A percentile compares a stretch with the other conserved stretches of the same genome.
These are phyloP conservation scores for Zaprionus ornatus DNA, from an alignment of 1,140 invertebrate genomes.

Conservation along the genomic window DNA sequence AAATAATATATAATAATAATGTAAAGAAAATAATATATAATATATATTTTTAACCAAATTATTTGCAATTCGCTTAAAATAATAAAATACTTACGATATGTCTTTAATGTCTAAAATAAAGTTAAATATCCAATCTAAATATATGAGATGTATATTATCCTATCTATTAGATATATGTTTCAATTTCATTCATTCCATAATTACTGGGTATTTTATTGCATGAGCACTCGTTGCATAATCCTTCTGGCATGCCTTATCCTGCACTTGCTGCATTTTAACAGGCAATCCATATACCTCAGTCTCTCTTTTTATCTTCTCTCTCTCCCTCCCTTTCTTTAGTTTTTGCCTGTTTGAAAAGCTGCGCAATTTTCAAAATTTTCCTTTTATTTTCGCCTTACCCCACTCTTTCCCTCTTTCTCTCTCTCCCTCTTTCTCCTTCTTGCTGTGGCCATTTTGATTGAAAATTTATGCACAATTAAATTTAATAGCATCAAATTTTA, in stretches of 20 bases:
- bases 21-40: neutral
- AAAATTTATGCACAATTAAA: constrained; percentile 71
- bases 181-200: neutral
- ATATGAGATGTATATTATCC: neutral
- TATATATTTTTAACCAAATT: neutral
- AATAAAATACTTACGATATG: too few species aligned
- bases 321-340: neutral
- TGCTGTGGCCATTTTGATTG: constrained; percentile 53
- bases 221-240: neutral
- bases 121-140: too few species aligned
- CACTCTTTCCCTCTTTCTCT: constrained; percentile 2
- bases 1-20: neutral
- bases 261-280: constrained; percentile 6
- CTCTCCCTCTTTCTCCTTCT: neutral
- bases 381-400: neutral
- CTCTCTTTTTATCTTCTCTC: neutral
- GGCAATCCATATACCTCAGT: neutral
- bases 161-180: neutral
- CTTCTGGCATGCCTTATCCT: neutral
- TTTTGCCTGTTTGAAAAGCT: constrained; percentile 5
- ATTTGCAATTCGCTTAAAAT: too few species aligned
- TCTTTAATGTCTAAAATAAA: too few species aligned
- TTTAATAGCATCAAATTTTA: constrained; percentile 55
- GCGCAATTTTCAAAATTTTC: constrained; percentile 10
- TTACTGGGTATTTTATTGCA: neutral